A percentile compares a stretch with the other conserved stretches of the same genome.
These are phyloP conservation scores for Doryteuthis pealeii DNA, from an alignment of 1,140 invertebrate species.

Conservation along the genomic window DNA sequence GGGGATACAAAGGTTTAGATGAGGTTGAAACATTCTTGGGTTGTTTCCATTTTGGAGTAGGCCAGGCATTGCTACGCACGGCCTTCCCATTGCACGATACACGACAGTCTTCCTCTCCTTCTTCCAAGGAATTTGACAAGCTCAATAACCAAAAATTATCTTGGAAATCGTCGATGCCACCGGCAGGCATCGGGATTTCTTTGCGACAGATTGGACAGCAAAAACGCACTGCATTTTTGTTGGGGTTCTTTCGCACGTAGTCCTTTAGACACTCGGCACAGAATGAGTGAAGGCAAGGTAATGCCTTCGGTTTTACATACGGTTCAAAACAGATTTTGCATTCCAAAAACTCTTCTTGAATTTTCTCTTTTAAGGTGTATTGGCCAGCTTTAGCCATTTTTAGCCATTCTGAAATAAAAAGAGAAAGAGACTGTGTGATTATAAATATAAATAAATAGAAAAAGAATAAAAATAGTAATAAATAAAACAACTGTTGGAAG, in stretches of 20 bases:
- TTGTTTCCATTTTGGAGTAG: constrained; percentile 15
- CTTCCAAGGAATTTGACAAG: constrained; percentile 49
- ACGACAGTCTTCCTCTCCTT: constrained; percentile 33
- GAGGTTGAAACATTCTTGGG: constrained; percentile 20
- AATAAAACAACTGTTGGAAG: too few species aligned
- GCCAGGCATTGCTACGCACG: constrained; percentile 7
- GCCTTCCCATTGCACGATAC: constrained; percentile 19
- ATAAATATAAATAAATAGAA: too few species aligned
- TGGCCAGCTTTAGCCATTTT: constrained; percentile 47
- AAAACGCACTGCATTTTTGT: constrained; percentile 47
- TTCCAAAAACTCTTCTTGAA: constrained; percentile 57
- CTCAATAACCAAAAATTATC: constrained; percentile 54
- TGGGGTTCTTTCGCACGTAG: constrained; percentile 49
- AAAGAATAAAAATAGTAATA: too few species aligned
- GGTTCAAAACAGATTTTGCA: constrained; percentile 58
- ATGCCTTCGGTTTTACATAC: constrained; percentile 69
- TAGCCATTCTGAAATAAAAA: constrained; percentile 55
- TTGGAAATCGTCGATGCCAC: constrained; percentile 50
- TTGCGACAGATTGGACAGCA: constrained; percentile 57
- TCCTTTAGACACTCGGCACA: constrained; percentile 78
- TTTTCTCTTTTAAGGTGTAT: constrained; percentile 45
- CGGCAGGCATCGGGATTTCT: constrained; percentile 45
- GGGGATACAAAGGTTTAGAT: constrained; percentile 43
- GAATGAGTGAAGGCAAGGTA: constrained; percentile 90
- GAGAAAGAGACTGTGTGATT: too few species aligned